Conservation (phyloP, 2,113 vertebrate species). For the Todiramphus saurophagus region DNA sequence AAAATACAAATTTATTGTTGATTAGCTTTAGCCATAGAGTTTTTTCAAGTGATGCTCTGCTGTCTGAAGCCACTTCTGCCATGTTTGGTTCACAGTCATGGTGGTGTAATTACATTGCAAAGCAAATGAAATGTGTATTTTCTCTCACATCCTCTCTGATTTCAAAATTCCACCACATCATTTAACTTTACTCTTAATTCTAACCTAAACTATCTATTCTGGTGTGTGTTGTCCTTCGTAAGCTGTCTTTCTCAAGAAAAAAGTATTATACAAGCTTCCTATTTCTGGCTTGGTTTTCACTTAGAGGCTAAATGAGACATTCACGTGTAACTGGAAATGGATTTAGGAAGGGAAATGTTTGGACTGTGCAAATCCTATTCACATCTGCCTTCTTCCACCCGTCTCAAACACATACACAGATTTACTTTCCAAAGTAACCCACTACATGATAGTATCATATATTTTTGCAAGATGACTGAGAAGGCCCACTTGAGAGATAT, state of each 20-base stretch:
- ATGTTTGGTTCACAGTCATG: neutral
- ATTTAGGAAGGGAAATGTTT: neutral
- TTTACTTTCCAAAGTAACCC: neutral
- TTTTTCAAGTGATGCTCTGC: neutral
- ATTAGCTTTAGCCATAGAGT: neutral
- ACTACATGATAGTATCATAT: neutral
- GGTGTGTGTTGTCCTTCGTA: neutral
- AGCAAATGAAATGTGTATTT: neutral
- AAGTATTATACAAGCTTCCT: neutral
- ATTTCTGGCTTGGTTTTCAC: neutral
- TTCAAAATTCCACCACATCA: neutral
- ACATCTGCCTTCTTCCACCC: fast-evolving
- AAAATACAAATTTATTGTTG: neutral
- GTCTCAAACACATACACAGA: neutral
- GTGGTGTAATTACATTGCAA: neutral
- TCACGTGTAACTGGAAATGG: neutral
- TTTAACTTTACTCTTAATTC: neutral
- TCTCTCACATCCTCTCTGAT: neutral
- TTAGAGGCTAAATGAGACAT: neutral
- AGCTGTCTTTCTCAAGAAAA: neutral
- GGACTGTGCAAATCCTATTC: neutral
- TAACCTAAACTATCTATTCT: neutral
- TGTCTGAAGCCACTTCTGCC: neutral
- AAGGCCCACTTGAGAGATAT: neutral
- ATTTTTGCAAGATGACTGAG: neutral